These are phyloP conservation scores for Triops cancriformis DNA, from an alignment of 1,140 invertebrate genomes.

Conservation along the genomic window DNA sequence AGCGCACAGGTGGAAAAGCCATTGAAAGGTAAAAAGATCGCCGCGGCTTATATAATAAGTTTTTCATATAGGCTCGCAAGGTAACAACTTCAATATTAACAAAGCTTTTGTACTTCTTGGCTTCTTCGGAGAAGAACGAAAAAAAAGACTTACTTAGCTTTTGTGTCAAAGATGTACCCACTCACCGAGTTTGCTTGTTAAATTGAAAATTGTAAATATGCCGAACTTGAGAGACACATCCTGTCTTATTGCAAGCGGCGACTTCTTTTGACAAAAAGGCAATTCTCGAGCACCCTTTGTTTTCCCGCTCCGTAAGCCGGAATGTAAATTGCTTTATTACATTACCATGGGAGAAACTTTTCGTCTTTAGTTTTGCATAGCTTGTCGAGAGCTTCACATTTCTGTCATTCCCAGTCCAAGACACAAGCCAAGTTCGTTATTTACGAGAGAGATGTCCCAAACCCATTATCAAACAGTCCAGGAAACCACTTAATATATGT, in stretches of 20 bases:
- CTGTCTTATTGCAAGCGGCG: not conserved
- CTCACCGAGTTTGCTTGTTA: not conserved
- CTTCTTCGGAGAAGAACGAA: no score
- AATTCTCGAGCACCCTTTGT: not conserved
- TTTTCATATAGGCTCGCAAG: no score
- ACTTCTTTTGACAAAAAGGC: not conserved
- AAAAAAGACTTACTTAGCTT: not conserved
- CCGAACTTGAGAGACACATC: not conserved
- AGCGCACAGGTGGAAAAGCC: no score
- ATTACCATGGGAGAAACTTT: conserved; percentile 5
- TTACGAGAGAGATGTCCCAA: not conserved
- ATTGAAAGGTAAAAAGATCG: no score
- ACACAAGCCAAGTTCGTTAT: not conserved
- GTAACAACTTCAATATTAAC: no score
- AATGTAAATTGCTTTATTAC: conserved; percentile 3
- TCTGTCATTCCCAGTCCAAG: conserved; percentile 4
- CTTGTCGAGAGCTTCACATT: conserved; percentile 4
- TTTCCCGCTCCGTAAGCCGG: not conserved
- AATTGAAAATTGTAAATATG: not conserved
- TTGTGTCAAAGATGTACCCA: not conserved
- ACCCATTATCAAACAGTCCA: not conserved
- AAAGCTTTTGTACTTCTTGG: no score
- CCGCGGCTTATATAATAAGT: no score
- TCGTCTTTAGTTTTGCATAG: not conserved
- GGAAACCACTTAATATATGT: not conserved